Evolutionary conservation across 35 echinoderm and acorn worm species (phyloP), one percentile per base, ranked within the genome.

Genomic region (Lytechinus pictus): DNA sequence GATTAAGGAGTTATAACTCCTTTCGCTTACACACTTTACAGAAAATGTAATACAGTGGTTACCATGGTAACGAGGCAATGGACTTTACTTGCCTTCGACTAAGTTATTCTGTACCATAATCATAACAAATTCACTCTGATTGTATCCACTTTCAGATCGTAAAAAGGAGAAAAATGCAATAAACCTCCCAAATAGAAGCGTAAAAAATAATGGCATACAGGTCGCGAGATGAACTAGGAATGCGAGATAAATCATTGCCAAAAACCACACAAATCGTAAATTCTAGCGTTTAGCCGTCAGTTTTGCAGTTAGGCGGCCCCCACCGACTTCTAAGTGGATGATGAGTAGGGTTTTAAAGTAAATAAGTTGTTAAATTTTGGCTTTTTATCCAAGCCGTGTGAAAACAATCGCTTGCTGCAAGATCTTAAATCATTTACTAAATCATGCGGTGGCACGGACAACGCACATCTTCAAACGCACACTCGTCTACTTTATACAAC

Each of bases 331-430:
- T 54, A 90, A 90, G 88, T 90, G 88, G 88, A 90, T 16, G 29
- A 90, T 21, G 52, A 33, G 52, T 90, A 0, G 52, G 2, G 16
- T 90, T 90, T 90, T 90, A 29, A 90, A 14, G 88, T 90, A 90
- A 90, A 90, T 90, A 90, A 90, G 52, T 90, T 52, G 88, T n/a
- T 52, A 90, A 90, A 44, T 33, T 52, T 44, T 29, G 88, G 88
- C 27, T 27, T 52, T 88, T 90, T 90, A 90, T 90, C 88, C 29
- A 1, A 27, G n/a, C 52, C 66, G 66, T 90, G 44, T 90, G 24
- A 90, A 90, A 90, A 90, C 88, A 90, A 90, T 54, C 28, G 88
- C 27, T 44, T 54, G 52, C 52, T 21, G 14, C 24, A 33, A 54
- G 13, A 44, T 52, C 28, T 52, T 90, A 90, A 90, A 90, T 90